Evolutionary conservation across 1,140 invertebrate genomes (phyloP).

Genomic region (Saccostrea echinata): DNA sequence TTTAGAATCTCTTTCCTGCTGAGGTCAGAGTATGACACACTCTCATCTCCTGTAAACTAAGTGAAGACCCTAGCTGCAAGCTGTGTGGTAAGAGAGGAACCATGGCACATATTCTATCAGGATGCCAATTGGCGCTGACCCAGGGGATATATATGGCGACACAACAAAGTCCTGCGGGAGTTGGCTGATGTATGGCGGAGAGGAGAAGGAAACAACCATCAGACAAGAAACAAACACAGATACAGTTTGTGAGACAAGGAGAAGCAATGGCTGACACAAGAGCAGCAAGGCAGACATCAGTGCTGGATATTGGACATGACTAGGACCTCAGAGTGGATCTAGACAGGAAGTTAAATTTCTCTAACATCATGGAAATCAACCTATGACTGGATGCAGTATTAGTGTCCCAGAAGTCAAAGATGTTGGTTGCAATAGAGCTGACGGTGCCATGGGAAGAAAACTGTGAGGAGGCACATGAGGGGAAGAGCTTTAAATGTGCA

Average conservation of each 20-base stretch:
- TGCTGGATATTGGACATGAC: no score
- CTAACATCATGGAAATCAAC: no score
- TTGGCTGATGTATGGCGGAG: not conserved
- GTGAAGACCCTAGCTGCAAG: conserved; percentile 2
- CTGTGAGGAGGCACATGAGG: no score
- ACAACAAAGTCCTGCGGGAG: conserved; percentile 35
- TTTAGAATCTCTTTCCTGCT: conserved; percentile 30
- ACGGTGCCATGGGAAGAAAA: no score
- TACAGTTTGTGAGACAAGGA: not conserved
- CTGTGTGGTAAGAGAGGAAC: conserved; percentile 41
- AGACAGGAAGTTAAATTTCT: no score
- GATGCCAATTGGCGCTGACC: not conserved
- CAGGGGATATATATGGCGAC: conserved; percentile 45
- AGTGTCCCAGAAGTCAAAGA: no score
- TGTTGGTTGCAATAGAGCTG: no score
- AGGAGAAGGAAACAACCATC: not conserved
- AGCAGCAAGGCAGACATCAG: no score
- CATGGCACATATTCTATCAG: conserved; percentile 25
- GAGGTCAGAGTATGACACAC: conserved; percentile 35
- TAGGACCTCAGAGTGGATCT: no score
- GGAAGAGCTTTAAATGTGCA: no score
- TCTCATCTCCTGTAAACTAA: conserved; percentile 32
- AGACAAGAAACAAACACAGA: not conserved
- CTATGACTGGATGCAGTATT: no score
- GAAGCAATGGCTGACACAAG: no score